Percentiles rank a stretch among this genome's conserved stretches.
phyloP scores from a whole-genome alignment of 2,797 vertebrate species.

The Mycteria americana region DNA sequence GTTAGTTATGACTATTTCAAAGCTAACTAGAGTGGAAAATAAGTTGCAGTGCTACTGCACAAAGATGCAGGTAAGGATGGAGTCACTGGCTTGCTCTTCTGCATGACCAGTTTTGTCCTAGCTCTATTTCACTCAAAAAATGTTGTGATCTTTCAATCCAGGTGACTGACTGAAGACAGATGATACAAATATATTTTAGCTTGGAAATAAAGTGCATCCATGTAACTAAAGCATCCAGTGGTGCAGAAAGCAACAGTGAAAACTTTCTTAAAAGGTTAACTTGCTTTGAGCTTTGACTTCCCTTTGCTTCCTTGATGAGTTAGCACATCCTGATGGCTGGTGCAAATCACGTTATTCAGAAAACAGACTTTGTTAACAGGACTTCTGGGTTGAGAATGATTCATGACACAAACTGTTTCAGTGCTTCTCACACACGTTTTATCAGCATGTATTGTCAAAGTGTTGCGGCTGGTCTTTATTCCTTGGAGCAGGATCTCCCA shows the following conservation, averaged over 20 bases:
- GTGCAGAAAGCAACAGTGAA: background rate
- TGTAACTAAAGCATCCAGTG: background rate
- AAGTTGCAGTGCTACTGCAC: background rate
- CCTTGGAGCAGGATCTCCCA: background rate
- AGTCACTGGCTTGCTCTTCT: constrained; percentile 18
- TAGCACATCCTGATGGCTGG: background rate
- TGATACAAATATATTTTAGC: background rate
- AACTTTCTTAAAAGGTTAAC: background rate
- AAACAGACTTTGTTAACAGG: background rate
- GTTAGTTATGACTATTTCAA: background rate
- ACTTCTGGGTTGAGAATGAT: background rate
- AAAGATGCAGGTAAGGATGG: background rate
- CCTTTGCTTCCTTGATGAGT: background rate
- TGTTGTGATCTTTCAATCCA: background rate
- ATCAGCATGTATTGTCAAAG: background rate
- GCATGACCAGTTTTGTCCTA: constrained; percentile 34
- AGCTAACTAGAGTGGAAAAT: background rate
- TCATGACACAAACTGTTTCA: background rate
- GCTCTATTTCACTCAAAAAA: constrained; percentile 23
- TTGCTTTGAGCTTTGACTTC: background rate
- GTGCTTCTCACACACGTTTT: too few relatives aligned
- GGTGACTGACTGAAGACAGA: background rate
- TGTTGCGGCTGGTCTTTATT: background rate
- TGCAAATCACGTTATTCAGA: background rate
- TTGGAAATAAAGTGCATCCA: background rate